Conservation (phyloP, 37 sponge, comb jelly and placozoan genomes). For the Mnemiopsis leidyi region DNA sequence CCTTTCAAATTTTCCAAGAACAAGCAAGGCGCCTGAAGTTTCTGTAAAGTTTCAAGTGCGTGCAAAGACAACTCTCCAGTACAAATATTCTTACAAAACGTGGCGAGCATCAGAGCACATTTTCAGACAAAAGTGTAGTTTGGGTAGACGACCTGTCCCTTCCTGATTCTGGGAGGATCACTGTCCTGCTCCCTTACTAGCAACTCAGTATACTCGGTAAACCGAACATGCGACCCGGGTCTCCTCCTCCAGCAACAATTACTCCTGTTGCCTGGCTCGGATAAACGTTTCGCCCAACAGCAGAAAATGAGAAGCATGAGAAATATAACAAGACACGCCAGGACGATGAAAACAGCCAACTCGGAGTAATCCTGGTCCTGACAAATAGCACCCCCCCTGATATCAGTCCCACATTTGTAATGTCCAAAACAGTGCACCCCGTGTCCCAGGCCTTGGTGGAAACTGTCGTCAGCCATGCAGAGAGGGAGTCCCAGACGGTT, state of each 20-base stretch:
- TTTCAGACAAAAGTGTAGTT: background rate
- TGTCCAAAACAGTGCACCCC: conserved; percentile 22
- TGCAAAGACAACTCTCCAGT: too few relatives aligned
- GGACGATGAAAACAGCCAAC: background rate
- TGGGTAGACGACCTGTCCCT: background rate
- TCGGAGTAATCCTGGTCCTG: background rate
- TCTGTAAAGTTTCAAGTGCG: too few relatives aligned
- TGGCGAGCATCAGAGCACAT: too few relatives aligned
- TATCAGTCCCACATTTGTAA: conserved; percentile 26
- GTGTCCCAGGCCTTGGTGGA: background rate
- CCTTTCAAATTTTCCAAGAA: too few relatives aligned
- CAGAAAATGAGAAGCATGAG: background rate
- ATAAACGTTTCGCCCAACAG: background rate
- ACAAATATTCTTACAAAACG: too few relatives aligned
- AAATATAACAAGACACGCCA: background rate
- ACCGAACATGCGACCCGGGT: background rate
- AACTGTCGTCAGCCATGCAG: background rate
- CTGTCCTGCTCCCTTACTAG: background rate
- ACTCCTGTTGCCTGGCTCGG: background rate
- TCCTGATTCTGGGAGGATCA: background rate
- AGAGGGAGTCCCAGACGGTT: background rate
- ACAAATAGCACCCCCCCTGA: background rate
- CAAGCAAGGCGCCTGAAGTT: too few relatives aligned
- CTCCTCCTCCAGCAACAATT: background rate
- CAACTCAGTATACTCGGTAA: background rate